A percentile compares a stretch with the other conserved stretches of the same genome.
Evolutionary conservation across 2,113 vertebrate genomes (phyloP).

Genomic region (Sceloporus tristichus): DNA sequence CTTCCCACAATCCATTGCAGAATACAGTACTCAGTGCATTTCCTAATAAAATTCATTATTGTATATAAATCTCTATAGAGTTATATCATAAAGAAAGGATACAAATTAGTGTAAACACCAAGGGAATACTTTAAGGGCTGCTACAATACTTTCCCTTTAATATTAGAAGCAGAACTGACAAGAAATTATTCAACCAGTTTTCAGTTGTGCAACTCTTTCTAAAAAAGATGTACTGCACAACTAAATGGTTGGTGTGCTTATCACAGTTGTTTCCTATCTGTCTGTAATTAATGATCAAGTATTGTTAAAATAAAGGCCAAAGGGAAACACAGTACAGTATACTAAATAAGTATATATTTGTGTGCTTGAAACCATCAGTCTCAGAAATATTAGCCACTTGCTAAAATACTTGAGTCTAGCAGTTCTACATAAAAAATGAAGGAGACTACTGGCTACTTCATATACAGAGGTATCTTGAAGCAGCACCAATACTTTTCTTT

Average conservation of each 20-base stretch:
- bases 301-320: neutral
- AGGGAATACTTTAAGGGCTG: conserved; percentile 66
- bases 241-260: conserved; percentile 54
- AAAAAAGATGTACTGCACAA: conserved; percentile 23
- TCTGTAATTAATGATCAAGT: neutral
- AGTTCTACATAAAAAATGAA: rapidly evolving
- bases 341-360: neutral
- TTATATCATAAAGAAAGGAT: conserved; percentile 72
- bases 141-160: conserved; percentile 62
- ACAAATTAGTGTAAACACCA: conserved; percentile 72
- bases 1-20: conserved; percentile 68
- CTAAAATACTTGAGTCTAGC: neutral
- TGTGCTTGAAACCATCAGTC: rapidly evolving
- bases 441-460: neutral
- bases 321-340: neutral
- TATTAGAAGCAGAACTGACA: conserved; percentile 30
- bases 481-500: rapidly evolving
- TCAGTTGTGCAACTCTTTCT: conserved; percentile 23
- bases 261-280: neutral
- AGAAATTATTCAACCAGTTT: conserved; percentile 39
- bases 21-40: conserved; percentile 82
- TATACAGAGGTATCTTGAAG: rapidly evolving
- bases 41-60: conserved; percentile 79
- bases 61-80: conserved; percentile 71
- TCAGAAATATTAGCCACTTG: neutral